Percentiles rank a stretch among this genome's conserved stretches.
These are phyloP conservation scores for Sarcoramphus papa DNA, from an alignment of 2,797 vertebrate species.

Conservation along the genomic window DNA sequence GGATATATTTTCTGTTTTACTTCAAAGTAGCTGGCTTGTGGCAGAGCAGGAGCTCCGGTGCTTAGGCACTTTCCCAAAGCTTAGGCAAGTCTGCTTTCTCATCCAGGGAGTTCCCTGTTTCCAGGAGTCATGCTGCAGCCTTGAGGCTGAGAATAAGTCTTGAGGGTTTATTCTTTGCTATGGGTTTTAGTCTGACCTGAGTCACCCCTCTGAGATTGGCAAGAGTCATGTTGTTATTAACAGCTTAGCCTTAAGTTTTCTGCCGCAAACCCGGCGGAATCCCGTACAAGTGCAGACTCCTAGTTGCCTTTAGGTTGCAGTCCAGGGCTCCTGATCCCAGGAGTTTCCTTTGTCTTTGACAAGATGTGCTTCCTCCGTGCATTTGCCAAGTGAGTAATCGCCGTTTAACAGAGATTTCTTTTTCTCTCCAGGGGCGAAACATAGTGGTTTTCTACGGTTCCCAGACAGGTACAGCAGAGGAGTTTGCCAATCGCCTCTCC, in stretches of 20 bases:
- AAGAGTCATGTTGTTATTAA: background rate
- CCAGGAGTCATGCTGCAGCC: background rate
- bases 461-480: slow-evolving; percentile 95
- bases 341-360: background rate
- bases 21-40: background rate
- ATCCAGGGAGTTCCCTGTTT: background rate
- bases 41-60: background rate
- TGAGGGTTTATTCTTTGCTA: background rate
- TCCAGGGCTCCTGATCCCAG: background rate
- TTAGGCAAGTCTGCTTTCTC: background rate
- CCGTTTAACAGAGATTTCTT: background rate
- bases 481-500: slow-evolving; percentile 92
- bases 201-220: background rate
- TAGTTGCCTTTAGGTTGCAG: background rate
- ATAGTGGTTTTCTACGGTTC: slow-evolving; percentile 97
- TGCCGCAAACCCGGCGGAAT: background rate
- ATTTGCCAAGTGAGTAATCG: background rate
- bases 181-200: background rate
- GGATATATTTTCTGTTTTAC: background rate
- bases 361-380: background rate
- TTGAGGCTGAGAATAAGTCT: background rate
- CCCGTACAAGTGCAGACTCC: fast-evolving
- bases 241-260: background rate
- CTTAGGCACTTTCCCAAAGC: background rate
- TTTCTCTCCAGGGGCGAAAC: slow-evolving; percentile 79